Percentiles rank a stretch among this genome's conserved stretches.
phyloP scores from a whole-genome alignment of 2,113 vertebrate species.

The Cnemophilus loriae region DNA sequence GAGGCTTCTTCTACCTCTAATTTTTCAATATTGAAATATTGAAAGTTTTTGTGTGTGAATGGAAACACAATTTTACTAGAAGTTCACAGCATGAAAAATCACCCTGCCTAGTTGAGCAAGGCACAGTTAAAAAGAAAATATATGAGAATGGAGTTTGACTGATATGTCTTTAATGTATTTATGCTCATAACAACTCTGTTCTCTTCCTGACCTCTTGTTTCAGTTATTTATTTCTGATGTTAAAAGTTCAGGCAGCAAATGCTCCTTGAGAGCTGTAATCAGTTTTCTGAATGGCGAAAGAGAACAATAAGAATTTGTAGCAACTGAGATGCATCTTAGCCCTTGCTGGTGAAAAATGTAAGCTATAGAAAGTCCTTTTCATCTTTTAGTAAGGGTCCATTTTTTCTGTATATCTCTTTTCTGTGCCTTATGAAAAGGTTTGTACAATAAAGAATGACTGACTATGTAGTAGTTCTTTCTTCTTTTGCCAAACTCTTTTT shows the following conservation, averaged over 20 bases:
- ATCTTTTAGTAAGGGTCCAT: conserved; percentile 63
- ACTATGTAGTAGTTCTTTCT: conserved; percentile 69
- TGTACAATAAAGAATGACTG: conserved; percentile 71
- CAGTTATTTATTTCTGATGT: conserved; percentile 52
- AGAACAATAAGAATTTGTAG: conserved; percentile 58
- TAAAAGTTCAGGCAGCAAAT: conserved; percentile 37
- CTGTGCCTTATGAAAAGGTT: conserved; percentile 69
- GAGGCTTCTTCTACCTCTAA: background rate
- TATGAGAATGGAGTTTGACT: conserved; percentile 11
- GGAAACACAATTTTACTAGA: background rate
- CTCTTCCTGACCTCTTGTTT: conserved; percentile 32
- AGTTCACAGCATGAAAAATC: background rate
- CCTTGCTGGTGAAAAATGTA: conserved; percentile 43
- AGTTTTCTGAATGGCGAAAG: conserved; percentile 31
- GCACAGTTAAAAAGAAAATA: conserved; percentile 17
- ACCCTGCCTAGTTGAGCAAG: background rate
- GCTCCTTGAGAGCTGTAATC: background rate
- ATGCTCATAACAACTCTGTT: background rate
- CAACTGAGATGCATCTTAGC: background rate
- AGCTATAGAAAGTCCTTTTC: conserved; percentile 57
- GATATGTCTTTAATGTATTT: conserved; percentile 30
- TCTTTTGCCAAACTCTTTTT: conserved; percentile 77
- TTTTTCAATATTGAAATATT: background rate
- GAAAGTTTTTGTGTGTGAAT: background rate
- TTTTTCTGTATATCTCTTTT: conserved; percentile 65